Base-by-base conservation (phyloP, 2,888 invertebrate species). In the Epicampocera succincta region DNA sequence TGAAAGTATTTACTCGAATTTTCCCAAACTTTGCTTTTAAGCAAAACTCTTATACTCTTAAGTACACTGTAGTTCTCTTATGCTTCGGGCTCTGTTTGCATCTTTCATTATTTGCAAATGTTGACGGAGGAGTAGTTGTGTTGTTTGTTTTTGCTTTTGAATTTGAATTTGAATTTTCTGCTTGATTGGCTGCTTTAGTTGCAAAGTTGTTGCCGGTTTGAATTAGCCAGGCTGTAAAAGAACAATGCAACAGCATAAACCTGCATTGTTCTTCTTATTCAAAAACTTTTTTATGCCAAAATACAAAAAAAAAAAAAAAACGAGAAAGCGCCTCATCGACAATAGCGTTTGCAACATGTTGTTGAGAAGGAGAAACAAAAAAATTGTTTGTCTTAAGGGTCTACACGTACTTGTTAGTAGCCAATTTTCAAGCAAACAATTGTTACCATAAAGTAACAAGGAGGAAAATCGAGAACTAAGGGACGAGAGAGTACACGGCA, bases 351-450 rank as follows among this genome's bases (percentile, higher is more conserved):
- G 40, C 44, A 65, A 40, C 44, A 60, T 69, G 65, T 19, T 71
- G 60, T 12, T 80, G 56, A 6, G 19, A 17, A 42, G 77, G 21
- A 48, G 46, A 80, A n/a, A 48, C 17, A 17, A 46, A 68, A 80
- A 85, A 73, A 75, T 83, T 83, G 82, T 83, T 84, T 80, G 65
- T 65, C 83, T 78, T 71, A 75, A 83, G 84, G 83, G 75, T 79
- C 72, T 79, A 9, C 54, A 46, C 15, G 52, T 63, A 72, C 76
- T 83, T 81, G 81, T 83, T 83, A 71, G 80, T 84, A 68, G 72
- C 63, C 72, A 83, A 83, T 78, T 75, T 75, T 72, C 42, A 19
- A 71, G 71, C 63, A 66, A 78, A 80, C 71, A 78, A 65, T 60
- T 66, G 29, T 46, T 75, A 8, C 40, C 44, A 71, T 69, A 61